A percentile compares a stretch with the other conserved stretches of the same genome.
Conservation (phyloP, 2,888 invertebrate genomes). For the Aleiodes testaceus region DNA sequence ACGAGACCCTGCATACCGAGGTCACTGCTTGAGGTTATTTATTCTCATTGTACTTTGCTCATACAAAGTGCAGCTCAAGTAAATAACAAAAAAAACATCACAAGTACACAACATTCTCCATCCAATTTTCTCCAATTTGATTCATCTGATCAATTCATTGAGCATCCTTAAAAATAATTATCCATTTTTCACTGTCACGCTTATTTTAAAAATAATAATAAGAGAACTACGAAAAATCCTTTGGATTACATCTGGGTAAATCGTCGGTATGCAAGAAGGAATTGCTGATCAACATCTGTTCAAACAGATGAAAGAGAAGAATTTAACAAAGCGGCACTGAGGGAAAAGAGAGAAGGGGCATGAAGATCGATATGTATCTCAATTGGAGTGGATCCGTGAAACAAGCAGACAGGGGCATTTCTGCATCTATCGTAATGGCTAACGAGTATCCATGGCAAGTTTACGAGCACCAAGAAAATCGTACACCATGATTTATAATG, state of each 20-base stretch:
- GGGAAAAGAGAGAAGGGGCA: slow-evolving; percentile 8
- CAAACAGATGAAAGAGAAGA: slow-evolving; percentile 26
- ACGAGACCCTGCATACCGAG: slow-evolving; percentile 38
- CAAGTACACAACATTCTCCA: no score
- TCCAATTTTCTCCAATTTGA: neutral
- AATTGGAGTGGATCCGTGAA: slow-evolving; percentile 44
- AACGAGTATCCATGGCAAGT: slow-evolving; percentile 55
- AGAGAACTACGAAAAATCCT: slow-evolving; percentile 15
- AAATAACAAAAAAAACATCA: neutral
- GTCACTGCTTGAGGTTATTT: slow-evolving; percentile 44
- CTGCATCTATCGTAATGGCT: slow-evolving; percentile 39
- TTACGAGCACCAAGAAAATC: slow-evolving; percentile 52
- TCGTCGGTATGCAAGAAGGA: slow-evolving; percentile 32
- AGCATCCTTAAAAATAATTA: slow-evolving; percentile 6
- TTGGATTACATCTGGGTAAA: slow-evolving; percentile 37
- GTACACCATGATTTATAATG: slow-evolving; percentile 56
- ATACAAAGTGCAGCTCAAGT: slow-evolving; percentile 36
- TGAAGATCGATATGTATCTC: slow-evolving; percentile 47
- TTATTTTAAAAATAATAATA: slow-evolving; percentile 9
- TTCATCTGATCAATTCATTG: neutral
- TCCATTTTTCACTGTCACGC: neutral
- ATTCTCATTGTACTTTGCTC: slow-evolving; percentile 14
- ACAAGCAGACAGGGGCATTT: slow-evolving; percentile 21
- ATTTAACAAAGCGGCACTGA: slow-evolving; percentile 32
- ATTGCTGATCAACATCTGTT: slow-evolving; percentile 42